Evolutionary conservation across 2,113 vertebrate species (phyloP).

Genomic region (Lonchura striata): DNA sequence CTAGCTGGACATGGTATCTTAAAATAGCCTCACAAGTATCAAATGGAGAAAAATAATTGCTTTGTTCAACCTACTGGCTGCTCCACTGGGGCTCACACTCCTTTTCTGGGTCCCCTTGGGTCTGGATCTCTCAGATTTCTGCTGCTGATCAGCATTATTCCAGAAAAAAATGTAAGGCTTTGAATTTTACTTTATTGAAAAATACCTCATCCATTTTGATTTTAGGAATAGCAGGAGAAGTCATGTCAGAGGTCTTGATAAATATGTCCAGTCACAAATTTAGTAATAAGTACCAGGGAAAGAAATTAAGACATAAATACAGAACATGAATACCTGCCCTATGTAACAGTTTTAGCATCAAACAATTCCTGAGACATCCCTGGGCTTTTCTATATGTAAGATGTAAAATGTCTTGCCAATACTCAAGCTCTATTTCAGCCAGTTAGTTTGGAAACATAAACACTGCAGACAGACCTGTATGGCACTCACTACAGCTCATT

Average conservation of each 20-base stretch:
- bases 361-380: not conserved
- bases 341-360: not conserved
- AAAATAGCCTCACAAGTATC: not conserved
- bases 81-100: not conserved
- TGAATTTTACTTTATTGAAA: not conserved
- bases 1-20: rapidly evolving
- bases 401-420: not conserved
- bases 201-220: not conserved
- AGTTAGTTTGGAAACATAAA: not conserved
- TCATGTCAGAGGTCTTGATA: not conserved
- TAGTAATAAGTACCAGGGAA: not conserved
- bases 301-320: not conserved
- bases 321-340: not conserved
- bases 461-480: not conserved
- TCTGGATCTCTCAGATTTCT: not conserved
- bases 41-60: not conserved
- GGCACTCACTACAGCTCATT: not conserved
- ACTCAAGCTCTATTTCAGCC: not conserved
- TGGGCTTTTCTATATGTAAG: not conserved
- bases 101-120: not conserved
- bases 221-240: not conserved
- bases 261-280: not conserved
- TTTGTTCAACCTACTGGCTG: not conserved
- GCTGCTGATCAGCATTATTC: not conserved
- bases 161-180: not conserved